Evolutionary conservation across 2,113 vertebrate species (phyloP), one percentile per base, ranked within the genome.

Genomic region (Chitala chitala): DNA sequence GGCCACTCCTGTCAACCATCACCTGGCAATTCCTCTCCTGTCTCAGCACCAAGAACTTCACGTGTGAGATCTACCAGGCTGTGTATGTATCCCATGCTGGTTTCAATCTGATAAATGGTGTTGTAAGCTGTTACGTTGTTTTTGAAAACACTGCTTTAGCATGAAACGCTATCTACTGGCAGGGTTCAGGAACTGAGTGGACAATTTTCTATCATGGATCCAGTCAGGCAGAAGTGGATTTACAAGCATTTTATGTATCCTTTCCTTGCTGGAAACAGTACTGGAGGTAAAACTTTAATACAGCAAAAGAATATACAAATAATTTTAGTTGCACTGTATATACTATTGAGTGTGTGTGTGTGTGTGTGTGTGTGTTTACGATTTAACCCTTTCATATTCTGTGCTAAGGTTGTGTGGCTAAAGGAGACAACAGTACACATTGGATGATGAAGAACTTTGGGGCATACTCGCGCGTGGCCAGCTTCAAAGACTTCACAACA

Each of bases 391-490:
- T 58, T 20, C 26, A 1, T 53, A 56, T 24, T 75, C 26, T 53
- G 68, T 65, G 33, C 69, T 1, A 46, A 89, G 88, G 90, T 29
- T 92, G 90, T 80, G 82, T 87, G 44, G 44, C 38, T 3, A 68
- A 31, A 24, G 24, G 70, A 1, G 78, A 84, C 48, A 80, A 69
- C 83, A 88, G 78, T 51, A 78, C 84, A 29, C 84, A 89, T 1
- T 92, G 90, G 90, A 26, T 91, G 48, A 64, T 86, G 56, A 91
- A 84, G 81, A 92, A 92, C 15, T 90, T 90, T n/a, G 90, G 90
- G 10, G 75, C 82, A 0, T 92, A 90, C 78, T 84, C 77, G 0
- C 83, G 63, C 33, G 50, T 85, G 82, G 90, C 86, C 50, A 68
- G 79, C 12, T 48, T 91, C n/a, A 77, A 75, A 54, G 90, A 92